phyloP scores from a whole-genome alignment of 2,797 vertebrate genomes.

The Mormyrus proboscirostris region DNA sequence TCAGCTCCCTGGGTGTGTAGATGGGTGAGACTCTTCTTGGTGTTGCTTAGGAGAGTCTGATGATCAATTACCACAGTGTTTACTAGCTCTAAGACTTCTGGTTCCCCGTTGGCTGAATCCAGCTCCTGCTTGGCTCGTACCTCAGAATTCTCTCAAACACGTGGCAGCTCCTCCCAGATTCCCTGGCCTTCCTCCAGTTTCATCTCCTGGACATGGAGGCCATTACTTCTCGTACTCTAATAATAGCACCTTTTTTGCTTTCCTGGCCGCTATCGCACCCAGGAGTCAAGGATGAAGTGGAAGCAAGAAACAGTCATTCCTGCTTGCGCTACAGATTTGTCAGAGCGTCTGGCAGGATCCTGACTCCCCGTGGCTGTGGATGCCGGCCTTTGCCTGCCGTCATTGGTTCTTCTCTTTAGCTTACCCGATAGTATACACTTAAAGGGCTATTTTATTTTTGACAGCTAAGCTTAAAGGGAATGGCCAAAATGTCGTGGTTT shows the following conservation, averaged over 20 bases:
- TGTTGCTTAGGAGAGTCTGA: background rate
- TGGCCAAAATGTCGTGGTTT: background rate
- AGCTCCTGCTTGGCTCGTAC: background rate
- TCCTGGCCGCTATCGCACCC: constrained; percentile 14
- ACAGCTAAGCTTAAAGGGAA: background rate
- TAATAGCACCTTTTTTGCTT: constrained; percentile 42
- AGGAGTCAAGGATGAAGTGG: constrained; percentile 19
- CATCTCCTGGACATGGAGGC: background rate
- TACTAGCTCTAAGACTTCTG: background rate
- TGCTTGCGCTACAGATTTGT: background rate
- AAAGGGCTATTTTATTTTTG: background rate
- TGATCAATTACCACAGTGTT: background rate
- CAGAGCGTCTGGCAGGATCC: background rate
- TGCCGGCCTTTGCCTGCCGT: background rate
- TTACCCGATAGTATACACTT: background rate
- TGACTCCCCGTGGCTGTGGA: background rate
- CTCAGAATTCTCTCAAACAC: background rate
- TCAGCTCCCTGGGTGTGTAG: background rate
- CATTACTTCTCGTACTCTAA: constrained; percentile 27
- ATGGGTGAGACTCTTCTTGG: background rate
- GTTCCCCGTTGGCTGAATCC: background rate
- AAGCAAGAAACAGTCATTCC: constrained; percentile 27
- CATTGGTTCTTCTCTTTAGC: background rate
- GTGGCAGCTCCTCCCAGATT: background rate
- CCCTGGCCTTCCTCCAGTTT: background rate